These are phyloP conservation scores for Tipula lateralis DNA, from an alignment of 2,888 invertebrate species.

Conservation along the genomic window DNA sequence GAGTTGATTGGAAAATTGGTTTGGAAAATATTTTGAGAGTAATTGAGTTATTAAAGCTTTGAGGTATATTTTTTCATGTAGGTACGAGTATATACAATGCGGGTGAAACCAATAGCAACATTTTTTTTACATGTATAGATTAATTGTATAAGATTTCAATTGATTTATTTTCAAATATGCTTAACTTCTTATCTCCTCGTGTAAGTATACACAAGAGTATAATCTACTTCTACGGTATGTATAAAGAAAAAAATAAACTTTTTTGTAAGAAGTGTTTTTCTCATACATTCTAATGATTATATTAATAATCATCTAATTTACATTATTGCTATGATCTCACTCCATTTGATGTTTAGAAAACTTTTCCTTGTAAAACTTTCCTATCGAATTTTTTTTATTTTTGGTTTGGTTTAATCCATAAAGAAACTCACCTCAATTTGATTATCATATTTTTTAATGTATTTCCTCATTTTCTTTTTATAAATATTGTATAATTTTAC, in stretches of 20 bases:
- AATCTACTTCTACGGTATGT: not conserved
- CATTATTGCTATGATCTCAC: constrained; percentile 19
- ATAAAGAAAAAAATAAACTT: not conserved
- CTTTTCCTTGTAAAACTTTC: not conserved
- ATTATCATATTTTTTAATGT: constrained; percentile 9
- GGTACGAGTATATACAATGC: not conserved
- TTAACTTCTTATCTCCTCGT: not conserved
- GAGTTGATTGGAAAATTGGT: constrained; percentile 19
- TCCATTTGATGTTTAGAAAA: not conserved
- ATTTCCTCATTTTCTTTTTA: not conserved
- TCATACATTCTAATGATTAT: constrained; percentile 5
- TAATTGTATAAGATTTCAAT: constrained; percentile 19
- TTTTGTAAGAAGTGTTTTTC: not conserved
- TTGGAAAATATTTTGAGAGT: constrained; percentile 19
- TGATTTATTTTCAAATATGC: constrained; percentile 1
- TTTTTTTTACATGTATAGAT: not conserved
- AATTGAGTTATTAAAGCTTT: constrained; percentile 24
- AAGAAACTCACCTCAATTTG: constrained; percentile 9
- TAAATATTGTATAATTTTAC: not conserved
- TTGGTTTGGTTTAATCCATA: constrained; percentile 7
- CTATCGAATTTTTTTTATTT: not conserved
- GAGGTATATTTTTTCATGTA: not conserved
- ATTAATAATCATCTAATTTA: constrained; percentile 19
- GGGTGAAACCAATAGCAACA: constrained; percentile 1
- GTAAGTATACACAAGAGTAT: constrained; percentile 24